These are phyloP conservation scores for Drepanosiphum platanoidis DNA, from an alignment of 2,888 invertebrate genomes.

Conservation along the genomic window DNA sequence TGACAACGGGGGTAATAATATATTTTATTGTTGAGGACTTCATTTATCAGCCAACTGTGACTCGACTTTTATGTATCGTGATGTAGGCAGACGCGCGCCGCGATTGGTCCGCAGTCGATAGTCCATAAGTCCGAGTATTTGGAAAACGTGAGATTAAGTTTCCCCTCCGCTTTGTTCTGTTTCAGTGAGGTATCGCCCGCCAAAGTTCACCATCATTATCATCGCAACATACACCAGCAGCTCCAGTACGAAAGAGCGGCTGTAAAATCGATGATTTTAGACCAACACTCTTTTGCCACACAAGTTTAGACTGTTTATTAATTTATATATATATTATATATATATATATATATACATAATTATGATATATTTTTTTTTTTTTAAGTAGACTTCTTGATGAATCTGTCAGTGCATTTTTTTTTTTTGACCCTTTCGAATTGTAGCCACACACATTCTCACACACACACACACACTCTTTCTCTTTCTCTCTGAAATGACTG, in stretches of 20 bases:
- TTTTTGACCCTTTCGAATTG: conserved; percentile 59
- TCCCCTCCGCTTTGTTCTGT: neutral
- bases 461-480: neutral
- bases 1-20: conserved; percentile 33
- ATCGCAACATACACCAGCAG: conserved; percentile 59
- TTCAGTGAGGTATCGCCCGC: conserved; percentile 57
- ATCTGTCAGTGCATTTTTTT: conserved; percentile 58
- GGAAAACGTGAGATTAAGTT: conserved; percentile 15
- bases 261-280: conserved; percentile 60
- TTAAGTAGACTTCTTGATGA: conserved; percentile 62
- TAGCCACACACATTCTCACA: neutral
- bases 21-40: conserved; percentile 42
- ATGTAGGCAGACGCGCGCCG: neutral
- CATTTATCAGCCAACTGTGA: conserved; percentile 33
- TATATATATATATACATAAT: conserved; percentile 17
- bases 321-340: conserved; percentile 25
- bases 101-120: no score
- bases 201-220: conserved; percentile 57
- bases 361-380: conserved; percentile 48
- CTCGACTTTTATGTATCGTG: neutral
- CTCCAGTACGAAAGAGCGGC: conserved; percentile 60
- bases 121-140: no score
- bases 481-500: conserved; percentile 43
- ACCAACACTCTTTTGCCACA: conserved; percentile 61
- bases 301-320: conserved; percentile 62